Evolutionary conservation across 1,140 invertebrate species (phyloP).

Genomic region (Solenopsis invicta): DNA sequence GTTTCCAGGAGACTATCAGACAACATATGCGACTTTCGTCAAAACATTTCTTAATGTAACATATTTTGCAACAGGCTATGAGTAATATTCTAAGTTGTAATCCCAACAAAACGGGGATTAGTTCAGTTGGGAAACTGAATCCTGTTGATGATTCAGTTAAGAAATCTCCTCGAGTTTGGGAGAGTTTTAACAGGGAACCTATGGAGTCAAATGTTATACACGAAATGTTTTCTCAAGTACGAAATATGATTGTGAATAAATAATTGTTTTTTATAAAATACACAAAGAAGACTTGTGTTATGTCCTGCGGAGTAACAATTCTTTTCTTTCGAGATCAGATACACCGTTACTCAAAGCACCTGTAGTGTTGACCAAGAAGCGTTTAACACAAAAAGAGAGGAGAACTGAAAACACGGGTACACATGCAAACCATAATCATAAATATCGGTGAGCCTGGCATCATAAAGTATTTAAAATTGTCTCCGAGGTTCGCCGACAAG

Average conservation of each 20-base stretch:
- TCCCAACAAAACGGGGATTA: slow-evolving; percentile 82
- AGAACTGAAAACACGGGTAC: no score
- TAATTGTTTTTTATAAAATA: background rate
- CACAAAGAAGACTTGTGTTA: background rate
- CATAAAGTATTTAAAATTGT: no score
- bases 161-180: slow-evolving; percentile 85
- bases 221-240: slow-evolving; percentile 87
- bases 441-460: no score
- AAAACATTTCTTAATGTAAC: slow-evolving; percentile 86
- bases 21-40: slow-evolving; percentile 89
- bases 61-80: slow-evolving; percentile 80
- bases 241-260: no score
- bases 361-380: no score
- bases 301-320: no score
- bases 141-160: slow-evolving; percentile 81
- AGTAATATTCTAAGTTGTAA: slow-evolving; percentile 87
- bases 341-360: no score
- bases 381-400: no score
- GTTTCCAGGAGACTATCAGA: slow-evolving; percentile 86
- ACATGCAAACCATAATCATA: no score
- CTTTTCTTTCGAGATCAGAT: no score
- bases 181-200: slow-evolving; percentile 88
- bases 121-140: slow-evolving; percentile 83
- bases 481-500: no score
- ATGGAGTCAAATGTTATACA: slow-evolving; percentile 85